phyloP scores from a whole-genome alignment of 2,797 vertebrate genomes.

The Tragopan temminckii region DNA sequence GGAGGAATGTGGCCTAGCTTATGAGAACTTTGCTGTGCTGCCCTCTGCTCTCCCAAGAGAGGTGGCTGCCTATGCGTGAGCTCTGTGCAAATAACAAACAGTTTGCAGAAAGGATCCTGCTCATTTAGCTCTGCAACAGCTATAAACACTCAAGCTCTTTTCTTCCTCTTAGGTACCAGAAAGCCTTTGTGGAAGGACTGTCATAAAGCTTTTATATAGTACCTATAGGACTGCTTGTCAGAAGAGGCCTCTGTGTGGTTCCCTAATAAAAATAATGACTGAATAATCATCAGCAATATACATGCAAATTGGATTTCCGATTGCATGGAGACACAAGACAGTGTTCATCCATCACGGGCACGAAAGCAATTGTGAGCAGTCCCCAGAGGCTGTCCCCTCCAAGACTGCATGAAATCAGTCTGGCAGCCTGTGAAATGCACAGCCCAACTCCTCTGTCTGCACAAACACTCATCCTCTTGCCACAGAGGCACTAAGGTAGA shows the following conservation, averaged over 20 bases:
- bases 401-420: not conserved
- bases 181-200: not conserved
- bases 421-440: not conserved
- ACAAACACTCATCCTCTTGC: not conserved
- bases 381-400: not conserved
- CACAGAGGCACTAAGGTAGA: not conserved
- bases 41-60: not conserved
- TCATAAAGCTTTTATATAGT: not conserved
- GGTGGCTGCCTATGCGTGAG: not conserved
- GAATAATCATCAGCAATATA: slow-evolving; percentile 35
- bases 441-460: not conserved
- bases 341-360: slow-evolving; percentile 21
- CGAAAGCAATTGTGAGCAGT: not conserved
- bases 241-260: not conserved
- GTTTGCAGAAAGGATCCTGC: not conserved
- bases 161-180: not conserved
- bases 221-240: not conserved
- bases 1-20: not conserved
- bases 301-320: slow-evolving; percentile 21
- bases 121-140: not conserved
- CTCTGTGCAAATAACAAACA: not conserved
- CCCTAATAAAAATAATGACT: slow-evolving; percentile 13
- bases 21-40: not conserved
- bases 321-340: not conserved
- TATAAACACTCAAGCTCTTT: not conserved